Evolutionary conservation across 2,888 invertebrate genomes (phyloP), one percentile per base, ranked within the genome.

Genomic region (Mellilla xanthometata): DNA sequence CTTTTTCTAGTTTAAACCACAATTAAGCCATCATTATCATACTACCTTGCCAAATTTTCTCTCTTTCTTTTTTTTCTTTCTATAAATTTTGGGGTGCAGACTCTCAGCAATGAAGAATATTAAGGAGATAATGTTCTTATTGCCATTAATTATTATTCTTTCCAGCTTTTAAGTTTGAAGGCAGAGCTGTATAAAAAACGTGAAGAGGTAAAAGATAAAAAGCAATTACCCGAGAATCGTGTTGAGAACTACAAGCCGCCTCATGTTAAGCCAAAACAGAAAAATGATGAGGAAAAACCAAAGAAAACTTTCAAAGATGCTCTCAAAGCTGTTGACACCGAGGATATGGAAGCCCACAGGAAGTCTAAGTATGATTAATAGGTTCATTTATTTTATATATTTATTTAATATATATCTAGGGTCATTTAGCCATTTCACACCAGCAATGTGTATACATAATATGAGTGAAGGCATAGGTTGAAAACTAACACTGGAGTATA

Each of bases 121-220:
- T n/a, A 15, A 5, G 15, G 2, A 19, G 4, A 3, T 19, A 19
- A 7, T 2, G 0, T 7, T 24, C 8, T 24, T 24, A 24, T 8
- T 24, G 24, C n/a, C 19, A 6, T 19, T 4, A 19, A 4, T 19
- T 19, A 24, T 19, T 23, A 2, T 34, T 9, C 13, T 11, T 11
- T 28, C 12, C 70, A 93, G 91, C 72, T 96, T 36, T 81, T 96
- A n/a, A 95, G 94, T 65, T 86, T 98, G 49, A 97, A 97, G 86
- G 97, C 98, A 0, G 98, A 98, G 81, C 88, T 98, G 9, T 76
- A 95, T 31, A 92, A 95, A 52, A 98, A 98, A 78, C 95, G 97
- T 80, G 94, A 95, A 62, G 97, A 97, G 81, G 93, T 96, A 1
- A 87, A 90, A 44, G 92, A 93, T 67, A 93, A 93, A 3, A 95